Conservation (phyloP, 1,140 invertebrate species). For the Venustaconcha ellipsiformis region DNA sequence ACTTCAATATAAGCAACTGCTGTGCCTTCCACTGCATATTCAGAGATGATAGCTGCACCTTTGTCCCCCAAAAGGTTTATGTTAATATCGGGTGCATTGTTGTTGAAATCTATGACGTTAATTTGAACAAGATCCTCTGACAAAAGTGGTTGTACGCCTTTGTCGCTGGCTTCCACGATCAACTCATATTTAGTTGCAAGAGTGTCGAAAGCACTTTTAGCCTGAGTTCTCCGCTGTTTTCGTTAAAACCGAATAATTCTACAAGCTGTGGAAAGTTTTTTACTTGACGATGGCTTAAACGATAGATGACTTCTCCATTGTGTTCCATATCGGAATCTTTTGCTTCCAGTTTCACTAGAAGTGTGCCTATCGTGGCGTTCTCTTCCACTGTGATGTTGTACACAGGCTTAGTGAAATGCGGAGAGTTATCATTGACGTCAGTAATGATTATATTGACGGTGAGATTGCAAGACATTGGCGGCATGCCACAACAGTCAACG, state of each 20-base stretch:
- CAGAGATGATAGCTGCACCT: constrained; percentile 41
- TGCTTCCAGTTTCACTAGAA: constrained; percentile 48
- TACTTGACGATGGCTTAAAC: constrained; percentile 45
- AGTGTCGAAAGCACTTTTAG: constrained; percentile 68
- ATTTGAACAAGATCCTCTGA: constrained; percentile 76
- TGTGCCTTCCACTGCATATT: constrained; percentile 45
- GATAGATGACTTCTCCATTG: constrained; percentile 56
- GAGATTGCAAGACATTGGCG: constrained; percentile 72
- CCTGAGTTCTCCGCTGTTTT: constrained; percentile 86
- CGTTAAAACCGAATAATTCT: constrained; percentile 80
- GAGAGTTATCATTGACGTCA: constrained; percentile 95
- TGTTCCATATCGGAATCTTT: constrained; percentile 53
- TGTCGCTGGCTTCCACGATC: constrained; percentile 68
- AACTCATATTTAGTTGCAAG: constrained; percentile 65
- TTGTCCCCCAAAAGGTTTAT: constrained; percentile 42
- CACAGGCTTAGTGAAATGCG: constrained; percentile 75
- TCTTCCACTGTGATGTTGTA: constrained; percentile 81
- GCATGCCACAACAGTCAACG: constrained; percentile 86
- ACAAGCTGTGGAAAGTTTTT: constrained; percentile 73
- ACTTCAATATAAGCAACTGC: constrained; percentile 53
- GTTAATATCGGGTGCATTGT: constrained; percentile 90
- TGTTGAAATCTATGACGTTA: constrained; percentile 87
- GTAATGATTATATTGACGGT: constrained; percentile 52
- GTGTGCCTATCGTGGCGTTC: constrained; percentile 29
- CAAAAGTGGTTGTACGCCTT: constrained; percentile 66